Percentiles rank a stretch among this genome's conserved stretches.
These are phyloP conservation scores for Dicrurus megarhynchus DNA, from an alignment of 2,113 vertebrate genomes.

Conservation along the genomic window DNA sequence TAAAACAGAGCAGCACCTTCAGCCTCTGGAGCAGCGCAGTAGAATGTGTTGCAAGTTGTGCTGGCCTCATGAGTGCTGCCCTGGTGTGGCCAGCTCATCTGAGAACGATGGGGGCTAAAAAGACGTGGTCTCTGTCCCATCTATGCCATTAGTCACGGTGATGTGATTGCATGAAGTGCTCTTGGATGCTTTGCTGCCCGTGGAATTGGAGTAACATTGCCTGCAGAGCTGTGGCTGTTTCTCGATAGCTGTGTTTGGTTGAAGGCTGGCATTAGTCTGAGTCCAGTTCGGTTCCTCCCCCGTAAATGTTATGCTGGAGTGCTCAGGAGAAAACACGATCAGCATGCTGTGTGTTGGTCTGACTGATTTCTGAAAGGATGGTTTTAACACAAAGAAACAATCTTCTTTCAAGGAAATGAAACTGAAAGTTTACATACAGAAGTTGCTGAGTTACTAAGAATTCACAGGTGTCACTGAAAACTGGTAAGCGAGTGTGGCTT, in stretches of 20 bases:
- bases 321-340: neutral
- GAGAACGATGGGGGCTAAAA: no score
- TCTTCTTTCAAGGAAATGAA: neutral
- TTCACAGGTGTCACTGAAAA: neutral
- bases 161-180: fast-evolving
- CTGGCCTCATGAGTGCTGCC: neutral
- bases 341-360: neutral
- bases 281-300: neutral
- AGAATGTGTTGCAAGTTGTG: fast-evolving
- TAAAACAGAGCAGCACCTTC: neutral
- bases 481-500: neutral
- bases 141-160: fast-evolving
- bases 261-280: neutral
- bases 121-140: neutral
- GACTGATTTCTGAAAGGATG: neutral
- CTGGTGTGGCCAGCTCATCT: neutral
- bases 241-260: neutral
- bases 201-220: neutral
- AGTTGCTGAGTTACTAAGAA: neutral
- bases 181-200: neutral
- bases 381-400: neutral
- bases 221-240: neutral
- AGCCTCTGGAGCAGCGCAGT: neutral
- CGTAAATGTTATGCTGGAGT: neutral
- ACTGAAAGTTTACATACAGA: fast-evolving